Evolutionary conservation across 2,888 invertebrate genomes (phyloP).

Genomic region (Eupithecia tripunctaria): DNA sequence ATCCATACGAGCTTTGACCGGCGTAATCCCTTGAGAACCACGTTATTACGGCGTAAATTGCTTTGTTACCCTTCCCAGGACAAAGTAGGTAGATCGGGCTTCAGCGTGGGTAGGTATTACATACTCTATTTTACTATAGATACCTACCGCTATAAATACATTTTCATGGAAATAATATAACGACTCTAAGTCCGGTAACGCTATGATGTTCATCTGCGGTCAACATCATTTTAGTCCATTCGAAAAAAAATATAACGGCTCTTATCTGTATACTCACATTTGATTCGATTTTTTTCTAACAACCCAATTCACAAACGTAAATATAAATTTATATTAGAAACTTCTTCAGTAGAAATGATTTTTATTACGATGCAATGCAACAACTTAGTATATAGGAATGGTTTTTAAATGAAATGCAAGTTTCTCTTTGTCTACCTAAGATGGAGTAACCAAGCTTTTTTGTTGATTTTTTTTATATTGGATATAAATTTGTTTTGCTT

Average conservation of each 20-base stretch:
- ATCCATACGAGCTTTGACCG: slow-evolving; percentile 39
- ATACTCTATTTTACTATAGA: not conserved
- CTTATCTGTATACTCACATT: too few species aligned
- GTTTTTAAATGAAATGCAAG: not conserved
- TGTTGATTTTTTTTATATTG: not conserved
- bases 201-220: too few species aligned
- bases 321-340: not conserved
- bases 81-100: not conserved
- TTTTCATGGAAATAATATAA: not conserved
- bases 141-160: not conserved
- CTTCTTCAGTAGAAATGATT: not conserved
- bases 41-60: slow-evolving; percentile 43
- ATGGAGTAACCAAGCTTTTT: not conserved
- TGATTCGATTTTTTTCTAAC: too few species aligned
- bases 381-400: not conserved
- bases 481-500: too few species aligned
- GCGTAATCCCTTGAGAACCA: slow-evolving; percentile 39
- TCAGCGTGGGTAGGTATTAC: not conserved
- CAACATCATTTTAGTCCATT: too few species aligned
- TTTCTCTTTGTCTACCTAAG: not conserved
- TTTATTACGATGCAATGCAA: not conserved
- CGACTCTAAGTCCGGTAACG: too few species aligned
- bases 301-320: not conserved
- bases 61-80: slow-evolving; percentile 39
- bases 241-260: too few species aligned